A percentile compares a stretch with the other conserved stretches of the same genome.
Conservation (phyloP, 2,888 invertebrate genomes). For the Tanytarsus gracilentus region DNA sequence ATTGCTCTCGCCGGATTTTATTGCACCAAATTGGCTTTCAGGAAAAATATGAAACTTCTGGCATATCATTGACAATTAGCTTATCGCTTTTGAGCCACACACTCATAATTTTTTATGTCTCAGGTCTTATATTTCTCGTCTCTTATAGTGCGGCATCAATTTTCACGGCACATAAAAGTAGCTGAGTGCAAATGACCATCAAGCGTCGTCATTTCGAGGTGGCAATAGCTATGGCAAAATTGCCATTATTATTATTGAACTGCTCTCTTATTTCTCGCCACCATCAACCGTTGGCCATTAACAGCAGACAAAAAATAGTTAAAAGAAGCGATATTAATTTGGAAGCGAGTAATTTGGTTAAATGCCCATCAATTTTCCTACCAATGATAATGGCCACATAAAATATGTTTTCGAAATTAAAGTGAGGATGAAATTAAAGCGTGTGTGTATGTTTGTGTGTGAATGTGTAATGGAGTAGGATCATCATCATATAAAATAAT, state of each 20-base stretch:
- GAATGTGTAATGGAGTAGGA: background rate
- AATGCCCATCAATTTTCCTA: conserved; percentile 25
- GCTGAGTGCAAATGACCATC: background rate
- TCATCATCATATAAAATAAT: conserved; percentile 26
- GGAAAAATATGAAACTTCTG: background rate
- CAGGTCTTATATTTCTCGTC: too few relatives aligned
- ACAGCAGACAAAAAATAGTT: background rate
- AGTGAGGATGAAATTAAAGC: conserved; percentile 4
- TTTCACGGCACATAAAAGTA: background rate
- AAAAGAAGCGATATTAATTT: conserved; percentile 10
- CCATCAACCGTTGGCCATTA: conserved; percentile 17
- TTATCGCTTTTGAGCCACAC: background rate
- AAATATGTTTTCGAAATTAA: conserved; percentile 19
- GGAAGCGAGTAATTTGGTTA: conserved; percentile 26
- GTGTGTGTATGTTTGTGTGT: background rate
- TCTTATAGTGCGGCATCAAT: background rate
- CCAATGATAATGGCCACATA: conserved; percentile 25
- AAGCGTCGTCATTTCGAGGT: background rate
- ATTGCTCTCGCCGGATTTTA: too few relatives aligned
- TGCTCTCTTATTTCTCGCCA: conserved; percentile 12
- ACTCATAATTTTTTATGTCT: background rate
- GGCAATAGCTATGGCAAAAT: background rate
- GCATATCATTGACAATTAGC: conserved; percentile 12
- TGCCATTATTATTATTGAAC: conserved; percentile 25
- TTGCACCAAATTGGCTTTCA: background rate